Evolutionary conservation across 1,140 invertebrate genomes (phyloP).

Genomic region (Euborellia annulipes): DNA sequence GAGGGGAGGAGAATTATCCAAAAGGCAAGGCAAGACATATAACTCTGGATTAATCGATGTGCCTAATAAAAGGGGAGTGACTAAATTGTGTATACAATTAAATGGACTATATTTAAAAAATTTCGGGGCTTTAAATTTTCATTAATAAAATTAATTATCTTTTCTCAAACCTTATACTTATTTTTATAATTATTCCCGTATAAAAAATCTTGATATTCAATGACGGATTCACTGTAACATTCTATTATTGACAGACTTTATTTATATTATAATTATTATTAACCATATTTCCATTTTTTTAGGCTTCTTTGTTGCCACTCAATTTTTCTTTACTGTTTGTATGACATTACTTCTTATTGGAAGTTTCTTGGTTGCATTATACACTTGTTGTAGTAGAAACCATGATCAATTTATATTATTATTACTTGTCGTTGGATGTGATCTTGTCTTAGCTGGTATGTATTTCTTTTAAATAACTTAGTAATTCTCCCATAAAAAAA

Average conservation of each 20-base stretch:
- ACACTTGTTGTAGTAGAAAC: constrained; percentile 57
- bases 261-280: too few relatives aligned
- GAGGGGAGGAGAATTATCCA: constrained; percentile 5
- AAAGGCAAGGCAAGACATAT: neutral
- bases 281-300: constrained; percentile 16
- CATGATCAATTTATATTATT: constrained; percentile 61
- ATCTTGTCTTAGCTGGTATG: constrained; percentile 46
- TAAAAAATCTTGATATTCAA: too few relatives aligned
- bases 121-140: too few relatives aligned
- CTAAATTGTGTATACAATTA: too few relatives aligned
- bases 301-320: constrained; percentile 84
- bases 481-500: too few relatives aligned
- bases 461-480: constrained; percentile 4
- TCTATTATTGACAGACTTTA: too few relatives aligned
- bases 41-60: neutral
- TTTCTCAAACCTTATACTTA: too few relatives aligned
- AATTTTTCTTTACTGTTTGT: constrained; percentile 80
- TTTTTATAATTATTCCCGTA: too few relatives aligned
- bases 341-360: constrained; percentile 61
- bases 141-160: too few relatives aligned
- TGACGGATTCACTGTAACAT: too few relatives aligned
- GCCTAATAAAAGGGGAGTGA: too few relatives aligned
- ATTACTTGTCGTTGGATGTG: constrained; percentile 51
- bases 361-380: constrained; percentile 50
- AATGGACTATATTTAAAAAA: too few relatives aligned